These are phyloP conservation scores for Therioaphis trifolii DNA, from an alignment of 2,888 invertebrate genomes.

Conservation along the genomic window DNA sequence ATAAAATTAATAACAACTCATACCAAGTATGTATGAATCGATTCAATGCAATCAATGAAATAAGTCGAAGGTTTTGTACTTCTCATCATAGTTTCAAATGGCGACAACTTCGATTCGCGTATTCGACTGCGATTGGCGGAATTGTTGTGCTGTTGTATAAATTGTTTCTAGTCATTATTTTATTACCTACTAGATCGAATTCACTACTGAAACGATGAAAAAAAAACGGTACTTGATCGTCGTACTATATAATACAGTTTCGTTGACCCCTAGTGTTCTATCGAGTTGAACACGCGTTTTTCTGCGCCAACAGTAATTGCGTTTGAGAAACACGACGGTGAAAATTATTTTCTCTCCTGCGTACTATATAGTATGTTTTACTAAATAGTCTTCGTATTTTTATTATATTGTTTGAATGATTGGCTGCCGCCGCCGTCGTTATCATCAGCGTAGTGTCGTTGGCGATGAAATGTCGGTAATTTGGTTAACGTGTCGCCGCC, in stretches of 20 bases:
- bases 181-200: constrained; percentile 24
- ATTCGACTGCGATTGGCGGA: constrained; percentile 18
- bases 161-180: constrained; percentile 37
- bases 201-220: not conserved
- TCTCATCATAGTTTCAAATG: not conserved
- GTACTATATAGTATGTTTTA: not conserved
- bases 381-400: not conserved
- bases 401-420: no score
- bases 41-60: not conserved
- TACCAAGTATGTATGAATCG: not conserved
- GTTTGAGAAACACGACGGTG: constrained; percentile 22
- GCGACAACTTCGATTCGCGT: not conserved
- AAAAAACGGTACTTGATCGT: constrained; percentile 56
- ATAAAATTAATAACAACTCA: not conserved
- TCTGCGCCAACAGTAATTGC: constrained; percentile 41
- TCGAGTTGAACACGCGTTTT: constrained; percentile 47
- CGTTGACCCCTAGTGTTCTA: constrained; percentile 57
- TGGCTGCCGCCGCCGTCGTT: not conserved
- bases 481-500: constrained; percentile 29
- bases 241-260: constrained; percentile 8
- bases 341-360: constrained; percentile 32
- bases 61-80: not conserved
- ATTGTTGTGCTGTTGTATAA: not conserved
- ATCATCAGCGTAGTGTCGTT: constrained; percentile 17
- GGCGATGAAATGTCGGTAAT: constrained; percentile 25